Conservation (phyloP, 2,888 invertebrate species). For the Ophion obscuratus region DNA sequence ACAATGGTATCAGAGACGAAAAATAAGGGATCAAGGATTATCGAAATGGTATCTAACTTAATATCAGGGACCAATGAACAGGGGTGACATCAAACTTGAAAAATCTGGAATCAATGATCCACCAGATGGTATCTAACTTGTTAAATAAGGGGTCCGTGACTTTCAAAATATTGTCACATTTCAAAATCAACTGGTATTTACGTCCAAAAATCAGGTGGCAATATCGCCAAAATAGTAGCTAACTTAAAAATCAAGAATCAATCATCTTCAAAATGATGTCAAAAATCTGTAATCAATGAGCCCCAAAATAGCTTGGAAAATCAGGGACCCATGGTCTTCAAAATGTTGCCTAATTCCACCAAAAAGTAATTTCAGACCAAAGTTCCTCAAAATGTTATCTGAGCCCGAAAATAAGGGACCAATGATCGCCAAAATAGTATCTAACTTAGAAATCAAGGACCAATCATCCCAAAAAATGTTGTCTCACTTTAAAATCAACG, state of each 20-base stretch:
- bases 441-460: not conserved
- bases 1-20: too few species aligned
- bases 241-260: too few species aligned
- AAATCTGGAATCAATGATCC: not conserved
- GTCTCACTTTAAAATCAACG: not conserved
- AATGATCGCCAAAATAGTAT: too few species aligned
- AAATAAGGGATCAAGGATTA: not conserved
- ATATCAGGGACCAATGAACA: not conserved
- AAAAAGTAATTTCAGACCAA: not conserved
- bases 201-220: too few species aligned
- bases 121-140: not conserved
- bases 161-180: too few species aligned
- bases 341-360: too few species aligned
- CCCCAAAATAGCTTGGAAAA: not conserved
- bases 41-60: not conserved
- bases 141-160: too few species aligned
- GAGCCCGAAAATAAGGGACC: not conserved
- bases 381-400: not conserved
- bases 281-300: not conserved
- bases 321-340: too few species aligned
- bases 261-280: too few species aligned
- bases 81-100: not conserved
- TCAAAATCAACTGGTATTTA: too few species aligned
- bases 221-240: too few species aligned
- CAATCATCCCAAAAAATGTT: not conserved